Base-by-base conservation (phyloP, 2,888 invertebrate genomes). In the Pammene aurita region DNA sequence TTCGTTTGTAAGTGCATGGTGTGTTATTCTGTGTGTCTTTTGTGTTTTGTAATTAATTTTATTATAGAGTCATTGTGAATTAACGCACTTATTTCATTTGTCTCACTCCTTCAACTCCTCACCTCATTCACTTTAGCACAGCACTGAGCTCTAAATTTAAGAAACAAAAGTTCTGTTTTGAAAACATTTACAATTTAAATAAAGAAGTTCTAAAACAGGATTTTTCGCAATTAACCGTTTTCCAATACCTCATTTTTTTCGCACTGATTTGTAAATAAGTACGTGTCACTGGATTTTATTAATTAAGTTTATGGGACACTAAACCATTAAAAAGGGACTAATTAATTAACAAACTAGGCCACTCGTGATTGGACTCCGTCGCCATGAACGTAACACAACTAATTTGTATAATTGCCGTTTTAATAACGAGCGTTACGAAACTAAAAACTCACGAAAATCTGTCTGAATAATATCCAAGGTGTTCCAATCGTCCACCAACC, bases 1-100 rank as follows among this genome's bases (percentile, higher is more conserved):
- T 83, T 84, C 84, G 80, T 88, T 82, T 89, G 84, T 90, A 89
- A 91, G 91, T 93, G 93, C 93, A 93, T 93, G 93, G 90, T 89
- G 91, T 90, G 90, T 88, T 90, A 85, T 89, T 90, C 85, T 88
- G 82, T 88, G 84, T 81, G 76, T 78, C 75, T 76, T 78, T 79
- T 82, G 75, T 83, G 84, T 86, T 88, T 86, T 93, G 90, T 93
- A 91, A 90, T 91, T 90, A 92, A 89, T 90, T 87, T 85, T 85
- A 86, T 84, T 84, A 91, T 89, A 92, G 85, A 89, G 83, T 83
- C 85, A 87, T 88, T 90, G 84, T 88, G 84, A 89, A 89, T 89
- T 89, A 88, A 88, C 86, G 86, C 91, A 89, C 89, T 91, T 86
- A 88, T 90, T 91, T 91, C 88, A 91, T 92, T 92, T 84, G 77